Evolutionary conservation across 2,888 invertebrate species (phyloP), one percentile per base, ranked within the genome.

Genomic region (Fragum sueziense): DNA sequence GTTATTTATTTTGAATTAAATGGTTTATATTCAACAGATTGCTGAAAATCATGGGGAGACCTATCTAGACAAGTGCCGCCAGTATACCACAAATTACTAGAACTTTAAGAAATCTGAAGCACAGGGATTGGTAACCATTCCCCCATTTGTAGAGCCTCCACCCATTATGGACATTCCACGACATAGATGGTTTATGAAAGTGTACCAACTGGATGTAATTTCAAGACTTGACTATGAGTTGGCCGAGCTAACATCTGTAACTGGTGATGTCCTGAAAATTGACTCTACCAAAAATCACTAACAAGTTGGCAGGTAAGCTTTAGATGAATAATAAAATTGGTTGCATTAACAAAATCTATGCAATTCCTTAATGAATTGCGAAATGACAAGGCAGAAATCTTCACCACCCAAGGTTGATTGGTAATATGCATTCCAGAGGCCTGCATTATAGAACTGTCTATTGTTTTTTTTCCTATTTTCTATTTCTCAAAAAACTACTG

Each of bases 231-330:
- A 82, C 20, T 77, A 85, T 22, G 25, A 41, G 29, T 22, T 41
- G 59, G 73, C 77, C 29, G 61, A 59, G 31, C 31, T 86, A 4
- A 86, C 86, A 0, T 84, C 86, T 0, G 41, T 62, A 3, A 82
- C 75, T 71, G 88, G 87, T 0, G 4, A 59, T 1, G 67, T 87
- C 17, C 68, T 87, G 17, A 87, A 88, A 41, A 76, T 85, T 57
- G 86, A 86, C 54, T 88, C 88, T 17, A 88, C 87, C 6, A 88
- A 88, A 61, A 85, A 33, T 77, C 31, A 33, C 52, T 52, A 65
- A 65, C 14, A 65, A 65, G n/a, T 22, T 65, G 17, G 37, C 33
- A 65, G 65, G 37, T 29, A 29, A 20, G 25, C 27, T 17, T 61
- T n/a, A n/a, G n/a, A n/a, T n/a, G n/a, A n/a, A n/a, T n/a, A n/a